Evolutionary conservation across 2,113 vertebrate species (phyloP).

Genomic region (Pyxicephalus adspersus): DNA sequence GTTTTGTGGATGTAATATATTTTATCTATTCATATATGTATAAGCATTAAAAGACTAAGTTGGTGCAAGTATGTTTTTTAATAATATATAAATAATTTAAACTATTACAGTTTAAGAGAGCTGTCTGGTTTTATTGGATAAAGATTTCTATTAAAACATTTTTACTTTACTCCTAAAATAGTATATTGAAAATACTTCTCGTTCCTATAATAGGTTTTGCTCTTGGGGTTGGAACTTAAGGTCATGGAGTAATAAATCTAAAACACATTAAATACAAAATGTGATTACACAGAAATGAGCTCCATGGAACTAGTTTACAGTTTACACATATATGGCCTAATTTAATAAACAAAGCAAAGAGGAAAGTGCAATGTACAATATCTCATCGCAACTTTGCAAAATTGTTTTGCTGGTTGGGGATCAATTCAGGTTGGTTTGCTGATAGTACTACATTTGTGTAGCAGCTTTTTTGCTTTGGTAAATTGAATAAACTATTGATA

Average conservation of each 20-base stretch:
- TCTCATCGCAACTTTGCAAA: too few relatives aligned
- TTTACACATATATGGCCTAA: slow-evolving; percentile 4
- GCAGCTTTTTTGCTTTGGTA: too few relatives aligned
- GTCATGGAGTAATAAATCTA: slow-evolving; percentile 43
- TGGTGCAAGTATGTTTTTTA: not conserved
- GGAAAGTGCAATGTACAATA: too few relatives aligned
- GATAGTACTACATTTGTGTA: too few relatives aligned
- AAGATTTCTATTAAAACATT: slow-evolving; percentile 31
- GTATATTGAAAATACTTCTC: slow-evolving; percentile 5
- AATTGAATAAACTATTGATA: too few relatives aligned
- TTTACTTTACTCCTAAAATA: slow-evolving; percentile 8
- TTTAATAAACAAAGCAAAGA: too few relatives aligned
- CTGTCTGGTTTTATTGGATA: not conserved
- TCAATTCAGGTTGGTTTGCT: too few relatives aligned
- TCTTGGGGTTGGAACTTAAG: slow-evolving; percentile 27
- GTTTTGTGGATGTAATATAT: not conserved
- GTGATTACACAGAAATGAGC: slow-evolving; percentile 6
- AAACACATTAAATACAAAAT: slow-evolving; percentile 46
- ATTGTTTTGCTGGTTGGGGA: too few relatives aligned
- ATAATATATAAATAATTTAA: slow-evolving; percentile 4
- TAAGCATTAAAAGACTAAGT: not conserved
- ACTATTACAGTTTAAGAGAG: slow-evolving; percentile 5
- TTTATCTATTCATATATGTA: not conserved
- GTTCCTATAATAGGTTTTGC: slow-evolving; percentile 10
- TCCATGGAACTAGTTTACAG: not conserved